Evolutionary conservation across 2,888 invertebrate genomes (phyloP).

Genomic region (Lottia scabra): DNA sequence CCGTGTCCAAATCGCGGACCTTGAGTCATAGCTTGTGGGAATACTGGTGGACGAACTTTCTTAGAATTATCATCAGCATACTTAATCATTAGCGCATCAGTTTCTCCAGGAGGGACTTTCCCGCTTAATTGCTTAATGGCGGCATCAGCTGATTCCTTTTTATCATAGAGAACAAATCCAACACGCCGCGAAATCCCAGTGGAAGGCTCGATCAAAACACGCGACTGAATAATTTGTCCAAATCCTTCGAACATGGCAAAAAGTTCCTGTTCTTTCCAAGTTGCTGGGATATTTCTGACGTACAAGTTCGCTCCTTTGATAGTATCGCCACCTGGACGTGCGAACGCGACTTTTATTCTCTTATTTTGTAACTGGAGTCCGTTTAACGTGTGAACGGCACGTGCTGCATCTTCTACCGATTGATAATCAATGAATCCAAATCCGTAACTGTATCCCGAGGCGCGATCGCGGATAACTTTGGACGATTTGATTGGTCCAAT

Average conservation of each 20-base stretch:
- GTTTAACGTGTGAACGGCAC: slow-evolving; percentile 88
- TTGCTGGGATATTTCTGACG: slow-evolving; percentile 86
- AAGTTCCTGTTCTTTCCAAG: slow-evolving; percentile 78
- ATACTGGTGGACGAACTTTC: slow-evolving; percentile 42
- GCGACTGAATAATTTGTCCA: slow-evolving; percentile 92
- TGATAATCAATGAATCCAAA: slow-evolving; percentile 95
- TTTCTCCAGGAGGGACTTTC: slow-evolving; percentile 85
- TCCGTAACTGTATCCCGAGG: slow-evolving; percentile 94
- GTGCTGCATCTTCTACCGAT: slow-evolving; percentile 84
- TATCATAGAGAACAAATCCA: slow-evolving; percentile 86
- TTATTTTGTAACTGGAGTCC: slow-evolving; percentile 91
- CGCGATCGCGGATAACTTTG: slow-evolving; percentile 75
- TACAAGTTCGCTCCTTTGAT: slow-evolving; percentile 95
- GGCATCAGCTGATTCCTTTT: slow-evolving; percentile 88
- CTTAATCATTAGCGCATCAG: slow-evolving; percentile 86
- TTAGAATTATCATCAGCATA: slow-evolving; percentile 84
- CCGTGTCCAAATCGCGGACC: slow-evolving; percentile 29
- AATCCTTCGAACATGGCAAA: slow-evolving; percentile 88
- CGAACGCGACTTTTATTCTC: slow-evolving; percentile 92
- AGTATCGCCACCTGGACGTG: slow-evolving; percentile 89
- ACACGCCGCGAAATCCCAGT: slow-evolving; percentile 90
- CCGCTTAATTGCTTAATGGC: slow-evolving; percentile 86
- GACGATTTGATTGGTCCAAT: slow-evolving; percentile 91
- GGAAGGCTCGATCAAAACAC: slow-evolving; percentile 88
- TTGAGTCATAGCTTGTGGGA: slow-evolving; percentile 33